Evolutionary conservation across 2,888 invertebrate species (phyloP).

Genomic region (Drosophila limbata): DNA sequence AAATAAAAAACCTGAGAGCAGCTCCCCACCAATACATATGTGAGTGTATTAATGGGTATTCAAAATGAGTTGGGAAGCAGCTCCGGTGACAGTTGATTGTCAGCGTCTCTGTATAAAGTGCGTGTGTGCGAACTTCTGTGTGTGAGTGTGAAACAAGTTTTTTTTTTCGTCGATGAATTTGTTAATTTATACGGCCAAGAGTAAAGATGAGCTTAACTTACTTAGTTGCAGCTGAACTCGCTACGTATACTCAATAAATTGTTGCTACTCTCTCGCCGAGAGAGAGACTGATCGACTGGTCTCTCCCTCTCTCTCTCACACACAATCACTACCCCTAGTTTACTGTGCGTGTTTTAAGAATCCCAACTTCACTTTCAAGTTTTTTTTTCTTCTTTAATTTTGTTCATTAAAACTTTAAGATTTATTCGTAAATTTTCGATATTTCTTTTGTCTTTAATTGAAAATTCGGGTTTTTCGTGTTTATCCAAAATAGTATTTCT

Average conservation of each 20-base stretch:
- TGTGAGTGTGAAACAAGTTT: conserved; percentile 51
- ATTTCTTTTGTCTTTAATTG: conserved; percentile 65
- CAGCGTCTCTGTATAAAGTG: conserved; percentile 23
- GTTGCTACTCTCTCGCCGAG: conserved; percentile 21
- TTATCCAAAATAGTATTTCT: conserved; percentile 27
- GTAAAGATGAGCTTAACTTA: conserved; percentile 65
- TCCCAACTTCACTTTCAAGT: conserved; percentile 71
- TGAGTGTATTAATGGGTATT: not conserved
- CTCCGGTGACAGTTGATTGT: conserved; percentile 60
- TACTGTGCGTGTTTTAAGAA: conserved; percentile 69
- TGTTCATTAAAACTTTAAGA: conserved; percentile 69
- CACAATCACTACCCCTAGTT: conserved; percentile 6
- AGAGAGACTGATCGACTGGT: conserved; percentile 1
- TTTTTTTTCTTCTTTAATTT: conserved; percentile 7
- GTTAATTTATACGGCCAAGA: conserved; percentile 78
- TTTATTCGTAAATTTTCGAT: conserved; percentile 45
- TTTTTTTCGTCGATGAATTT: conserved; percentile 52
- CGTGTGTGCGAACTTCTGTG: conserved; percentile 11
- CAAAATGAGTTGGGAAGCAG: conserved; percentile 50
- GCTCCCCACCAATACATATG: conserved; percentile 42
- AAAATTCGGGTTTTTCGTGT: conserved; percentile 80
- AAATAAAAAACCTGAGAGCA: conserved; percentile 63
- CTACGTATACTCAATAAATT: conserved; percentile 62
- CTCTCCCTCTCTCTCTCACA: not conserved
- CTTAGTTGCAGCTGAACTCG: conserved; percentile 55